A percentile compares a stretch with the other conserved stretches of the same genome.
Conservation (phyloP, 2,113 vertebrate species). For the Menidia beryllina region DNA sequence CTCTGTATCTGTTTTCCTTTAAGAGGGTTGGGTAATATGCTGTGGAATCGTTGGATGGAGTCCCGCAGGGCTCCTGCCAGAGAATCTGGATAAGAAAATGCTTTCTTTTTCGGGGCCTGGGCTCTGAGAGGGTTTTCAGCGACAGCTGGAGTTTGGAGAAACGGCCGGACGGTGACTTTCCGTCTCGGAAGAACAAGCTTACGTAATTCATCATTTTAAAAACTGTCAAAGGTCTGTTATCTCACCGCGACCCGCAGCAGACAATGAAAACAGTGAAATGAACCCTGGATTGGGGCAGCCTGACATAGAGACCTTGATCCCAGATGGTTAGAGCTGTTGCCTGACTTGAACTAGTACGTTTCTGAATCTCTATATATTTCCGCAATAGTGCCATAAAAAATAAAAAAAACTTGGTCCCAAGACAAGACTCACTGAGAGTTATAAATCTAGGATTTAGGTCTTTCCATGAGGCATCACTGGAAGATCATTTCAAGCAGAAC, state of each 20-base stretch:
- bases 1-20: conserved; percentile 71
- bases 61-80: conserved; percentile 48
- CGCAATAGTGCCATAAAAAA: no score
- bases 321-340: no score
- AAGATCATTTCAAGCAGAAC: no score
- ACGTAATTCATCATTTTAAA: neutral
- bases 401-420: no score
- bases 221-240: neutral
- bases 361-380: no score
- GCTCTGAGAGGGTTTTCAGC: conserved; percentile 36
- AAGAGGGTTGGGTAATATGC: conserved; percentile 72
- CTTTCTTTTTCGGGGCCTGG: conserved; percentile 36
- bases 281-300: neutral
- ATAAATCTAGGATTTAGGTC: no score
- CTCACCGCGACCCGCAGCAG: neutral
- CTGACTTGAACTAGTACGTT: no score
- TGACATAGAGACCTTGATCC: neutral
- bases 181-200: neutral
- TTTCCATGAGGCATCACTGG: no score
- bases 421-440: no score
- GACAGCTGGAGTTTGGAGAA: conserved; percentile 35
- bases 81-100: conserved; percentile 56
- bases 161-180: neutral
- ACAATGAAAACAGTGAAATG: neutral
- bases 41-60: conserved; percentile 62